A percentile compares a stretch with the other conserved stretches of the same genome.
phyloP scores from a whole-genome alignment of 2,113 vertebrate genomes.

The Psophia crepitans region DNA sequence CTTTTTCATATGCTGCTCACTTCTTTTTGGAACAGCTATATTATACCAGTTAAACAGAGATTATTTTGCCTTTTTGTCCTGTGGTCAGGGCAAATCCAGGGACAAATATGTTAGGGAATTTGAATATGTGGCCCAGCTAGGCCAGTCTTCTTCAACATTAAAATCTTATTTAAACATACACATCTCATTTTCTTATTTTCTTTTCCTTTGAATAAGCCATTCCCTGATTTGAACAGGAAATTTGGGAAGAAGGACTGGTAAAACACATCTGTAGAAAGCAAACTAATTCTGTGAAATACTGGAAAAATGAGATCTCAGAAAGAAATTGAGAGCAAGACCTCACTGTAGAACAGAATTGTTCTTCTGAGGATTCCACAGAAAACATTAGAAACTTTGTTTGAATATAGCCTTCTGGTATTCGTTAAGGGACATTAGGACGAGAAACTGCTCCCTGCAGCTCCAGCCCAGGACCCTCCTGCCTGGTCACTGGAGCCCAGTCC shows the following conservation, averaged over 20 bases:
- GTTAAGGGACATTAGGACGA: background rate
- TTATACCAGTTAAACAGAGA: background rate
- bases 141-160: background rate
- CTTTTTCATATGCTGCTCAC: background rate
- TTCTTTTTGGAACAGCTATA: background rate
- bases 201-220: background rate
- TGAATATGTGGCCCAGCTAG: background rate
- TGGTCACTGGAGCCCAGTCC: background rate
- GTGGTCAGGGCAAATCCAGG: background rate
- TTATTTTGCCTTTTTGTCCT: background rate
- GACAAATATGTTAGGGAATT: background rate
- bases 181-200: background rate
- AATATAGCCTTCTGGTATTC: background rate
- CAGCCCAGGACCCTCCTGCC: background rate
- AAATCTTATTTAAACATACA: background rate
- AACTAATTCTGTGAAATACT: background rate
- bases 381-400: background rate
- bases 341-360: background rate
- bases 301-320: background rate
- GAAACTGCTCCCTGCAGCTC: background rate
- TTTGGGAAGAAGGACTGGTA: background rate
- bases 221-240: background rate
- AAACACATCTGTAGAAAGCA: background rate
- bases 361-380: background rate
- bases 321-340: background rate